Evolutionary conservation across 1,140 invertebrate genomes (phyloP).

Genomic region (Apis dorsata): DNA sequence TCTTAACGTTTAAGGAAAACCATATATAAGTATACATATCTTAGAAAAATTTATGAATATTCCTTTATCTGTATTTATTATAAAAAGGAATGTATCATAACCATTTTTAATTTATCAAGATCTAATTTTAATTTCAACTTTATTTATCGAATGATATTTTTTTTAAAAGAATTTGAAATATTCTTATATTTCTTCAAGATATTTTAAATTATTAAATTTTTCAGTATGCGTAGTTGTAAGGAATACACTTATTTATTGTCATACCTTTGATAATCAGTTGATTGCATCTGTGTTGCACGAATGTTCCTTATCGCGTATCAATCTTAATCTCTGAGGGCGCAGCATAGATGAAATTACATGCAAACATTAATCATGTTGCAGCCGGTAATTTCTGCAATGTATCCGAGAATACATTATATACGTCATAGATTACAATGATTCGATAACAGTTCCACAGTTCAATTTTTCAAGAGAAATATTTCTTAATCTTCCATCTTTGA

Average conservation of each 20-base stretch:
- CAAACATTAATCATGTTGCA: slow-evolving; percentile 58
- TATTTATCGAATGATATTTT: too few species aligned
- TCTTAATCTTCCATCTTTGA: neutral
- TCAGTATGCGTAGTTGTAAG: neutral
- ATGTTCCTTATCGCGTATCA: slow-evolving; percentile 54
- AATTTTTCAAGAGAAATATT: neutral
- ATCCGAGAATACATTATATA: slow-evolving; percentile 21
- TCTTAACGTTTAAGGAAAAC: too few species aligned
- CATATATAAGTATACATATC: too few species aligned
- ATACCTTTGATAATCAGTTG: slow-evolving; percentile 2
- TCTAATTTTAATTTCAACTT: too few species aligned
- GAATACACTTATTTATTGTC: neutral
- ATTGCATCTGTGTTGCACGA: neutral
- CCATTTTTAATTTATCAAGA: too few species aligned
- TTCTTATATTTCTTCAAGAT: too few species aligned
- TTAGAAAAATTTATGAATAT: too few species aligned
- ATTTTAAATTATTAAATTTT: neutral
- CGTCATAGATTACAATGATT: neutral
- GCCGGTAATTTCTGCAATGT: slow-evolving; percentile 53
- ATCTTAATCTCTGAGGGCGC: slow-evolving; percentile 56
- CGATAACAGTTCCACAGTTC: neutral
- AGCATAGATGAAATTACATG: slow-evolving; percentile 57
- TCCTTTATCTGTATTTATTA: too few species aligned
- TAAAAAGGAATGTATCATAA: too few species aligned
- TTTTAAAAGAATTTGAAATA: too few species aligned